Evolutionary conservation across 2,888 invertebrate genomes (phyloP).

Genomic region (Automeris io): DNA sequence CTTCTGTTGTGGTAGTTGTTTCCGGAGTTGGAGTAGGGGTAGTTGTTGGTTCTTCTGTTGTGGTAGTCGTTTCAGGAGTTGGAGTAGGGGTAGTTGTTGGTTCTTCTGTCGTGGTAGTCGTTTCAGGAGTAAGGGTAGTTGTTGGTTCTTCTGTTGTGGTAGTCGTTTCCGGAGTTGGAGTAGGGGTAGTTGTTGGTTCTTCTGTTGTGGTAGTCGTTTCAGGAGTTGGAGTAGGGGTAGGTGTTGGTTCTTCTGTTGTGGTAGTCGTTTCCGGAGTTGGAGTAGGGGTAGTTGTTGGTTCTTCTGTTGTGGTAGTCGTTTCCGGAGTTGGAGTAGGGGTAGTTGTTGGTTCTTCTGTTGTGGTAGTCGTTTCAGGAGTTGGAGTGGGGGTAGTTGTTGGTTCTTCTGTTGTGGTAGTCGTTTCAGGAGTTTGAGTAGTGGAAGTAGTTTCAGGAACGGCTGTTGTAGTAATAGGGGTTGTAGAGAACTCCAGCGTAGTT

Average conservation of each 20-base stretch:
- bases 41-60: conserved; percentile 3
- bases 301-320: no score
- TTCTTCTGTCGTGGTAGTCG: conserved; percentile 1
- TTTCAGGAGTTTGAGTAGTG: conserved; percentile 3
- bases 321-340: not conserved
- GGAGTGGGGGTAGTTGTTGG: not conserved
- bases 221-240: not conserved
- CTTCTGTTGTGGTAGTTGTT: conserved; percentile 5
- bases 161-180: not conserved
- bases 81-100: conserved; percentile 3
- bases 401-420: conserved; percentile 3
- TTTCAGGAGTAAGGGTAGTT: conserved; percentile 3
- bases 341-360: no score
- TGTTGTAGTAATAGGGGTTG: conserved; percentile 1
- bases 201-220: conserved; percentile 9
- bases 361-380: not conserved
- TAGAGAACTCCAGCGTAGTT: not conserved
- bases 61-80: not conserved
- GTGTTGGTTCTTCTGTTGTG: no score
- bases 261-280: conserved; percentile 6
- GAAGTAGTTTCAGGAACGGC: conserved; percentile 7
- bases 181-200: conserved; percentile 7
- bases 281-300: not conserved
- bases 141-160: conserved; percentile 8
- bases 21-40: conserved; percentile 2